A percentile compares a stretch with the other conserved stretches of the same genome.
Evolutionary conservation across 2,113 vertebrate genomes (phyloP).

Genomic region (Aegotheles bennettii): DNA sequence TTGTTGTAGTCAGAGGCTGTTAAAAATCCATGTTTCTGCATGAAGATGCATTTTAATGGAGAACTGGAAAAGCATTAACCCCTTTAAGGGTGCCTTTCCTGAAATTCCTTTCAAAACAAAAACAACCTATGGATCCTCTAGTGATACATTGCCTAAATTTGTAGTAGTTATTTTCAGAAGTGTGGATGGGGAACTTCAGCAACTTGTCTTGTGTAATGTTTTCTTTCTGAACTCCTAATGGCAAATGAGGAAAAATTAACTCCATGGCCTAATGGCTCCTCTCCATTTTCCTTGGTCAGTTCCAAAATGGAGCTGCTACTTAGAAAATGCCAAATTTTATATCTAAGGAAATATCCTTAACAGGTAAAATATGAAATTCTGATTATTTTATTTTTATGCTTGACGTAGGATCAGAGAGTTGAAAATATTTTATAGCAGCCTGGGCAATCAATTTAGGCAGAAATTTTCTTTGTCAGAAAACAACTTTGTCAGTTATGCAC

Average conservation of each 20-base stretch:
- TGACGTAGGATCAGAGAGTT: background rate
- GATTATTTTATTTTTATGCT: background rate
- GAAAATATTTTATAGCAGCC: background rate
- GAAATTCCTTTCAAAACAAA: background rate
- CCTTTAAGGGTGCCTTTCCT: background rate
- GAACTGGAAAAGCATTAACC: background rate
- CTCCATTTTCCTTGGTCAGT: background rate
- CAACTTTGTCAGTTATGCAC: background rate
- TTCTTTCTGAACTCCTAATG: background rate
- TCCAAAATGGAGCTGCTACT: background rate
- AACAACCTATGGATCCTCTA: background rate
- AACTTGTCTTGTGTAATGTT: background rate
- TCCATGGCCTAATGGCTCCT: background rate
- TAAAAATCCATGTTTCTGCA: background rate
- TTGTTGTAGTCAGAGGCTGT: background rate
- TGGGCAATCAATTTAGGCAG: background rate
- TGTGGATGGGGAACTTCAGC: background rate
- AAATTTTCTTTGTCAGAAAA: background rate
- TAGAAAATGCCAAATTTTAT: background rate
- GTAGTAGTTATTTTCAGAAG: background rate
- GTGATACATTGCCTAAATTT: background rate
- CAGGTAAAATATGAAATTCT: background rate
- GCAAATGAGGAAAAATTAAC: background rate
- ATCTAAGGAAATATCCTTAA: background rate
- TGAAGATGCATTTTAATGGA: background rate